Conservation (phyloP, 2,797 vertebrate species). For the Microchirus variegatus region DNA sequence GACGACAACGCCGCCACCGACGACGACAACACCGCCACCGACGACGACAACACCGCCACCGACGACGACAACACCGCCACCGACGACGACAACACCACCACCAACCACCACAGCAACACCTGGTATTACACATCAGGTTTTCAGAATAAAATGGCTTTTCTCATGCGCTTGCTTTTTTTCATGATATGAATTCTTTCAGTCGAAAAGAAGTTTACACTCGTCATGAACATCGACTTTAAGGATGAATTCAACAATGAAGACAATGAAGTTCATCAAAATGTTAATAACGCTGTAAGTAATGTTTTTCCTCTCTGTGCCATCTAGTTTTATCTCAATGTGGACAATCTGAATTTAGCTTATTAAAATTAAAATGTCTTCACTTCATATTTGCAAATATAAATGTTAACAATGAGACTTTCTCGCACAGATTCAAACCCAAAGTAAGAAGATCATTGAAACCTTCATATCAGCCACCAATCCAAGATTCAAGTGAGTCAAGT, state of each 20-base stretch:
- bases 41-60: not conserved
- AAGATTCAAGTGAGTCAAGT: constrained; percentile 16
- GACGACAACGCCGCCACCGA: not conserved
- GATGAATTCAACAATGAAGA: rapidly evolving
- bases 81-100: not conserved
- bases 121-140: constrained; percentile 11
- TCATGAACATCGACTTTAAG: not conserved
- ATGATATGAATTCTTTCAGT: not conserved
- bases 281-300: constrained; percentile 10
- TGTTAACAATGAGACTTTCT: constrained; percentile 11
- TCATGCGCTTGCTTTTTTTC: not conserved
- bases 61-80: not conserved
- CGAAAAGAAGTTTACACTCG: rapidly evolving
- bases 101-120: not conserved
- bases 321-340: not conserved
- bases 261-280: rapidly evolving
- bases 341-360: not conserved
- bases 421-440: constrained; percentile 30
- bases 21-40: not conserved
- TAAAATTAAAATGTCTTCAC: not conserved
- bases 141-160: not conserved
- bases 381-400: not conserved
- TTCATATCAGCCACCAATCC: rapidly evolving
- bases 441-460: rapidly evolving
- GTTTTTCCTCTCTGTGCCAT: not conserved